Percentiles rank a stretch among this genome's conserved stretches.
Conservation (phyloP, 2,888 invertebrate species). For the Reticulitermes lucifugus region DNA sequence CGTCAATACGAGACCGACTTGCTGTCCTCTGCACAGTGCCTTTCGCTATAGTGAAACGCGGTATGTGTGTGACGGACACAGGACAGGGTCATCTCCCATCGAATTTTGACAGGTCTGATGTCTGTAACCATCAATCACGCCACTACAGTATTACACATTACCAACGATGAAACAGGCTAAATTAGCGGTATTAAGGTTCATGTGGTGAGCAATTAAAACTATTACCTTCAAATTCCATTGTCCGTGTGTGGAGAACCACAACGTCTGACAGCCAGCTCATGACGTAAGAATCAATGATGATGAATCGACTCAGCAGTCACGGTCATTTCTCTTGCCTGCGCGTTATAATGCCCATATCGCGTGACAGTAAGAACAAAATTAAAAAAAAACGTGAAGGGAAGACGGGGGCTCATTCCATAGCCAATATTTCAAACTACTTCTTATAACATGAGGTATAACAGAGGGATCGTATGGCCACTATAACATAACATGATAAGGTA, state of each 20-base stretch:
- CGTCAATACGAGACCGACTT: no score
- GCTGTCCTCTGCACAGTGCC: no score
- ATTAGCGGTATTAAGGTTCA: background rate
- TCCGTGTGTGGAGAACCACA: background rate
- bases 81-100: no score
- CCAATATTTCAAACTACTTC: constrained; percentile 31
- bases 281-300: constrained; percentile 27
- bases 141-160: background rate
- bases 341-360: constrained; percentile 21
- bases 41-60: no score
- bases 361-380: constrained; percentile 21
- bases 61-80: no score
- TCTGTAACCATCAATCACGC: background rate
- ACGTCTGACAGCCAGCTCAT: background rate
- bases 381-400: constrained; percentile 11
- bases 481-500: background rate
- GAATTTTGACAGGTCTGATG: no score
- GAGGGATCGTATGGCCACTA: no score
- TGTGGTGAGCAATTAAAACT: background rate
- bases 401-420: constrained; percentile 7
- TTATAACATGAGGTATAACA: background rate
- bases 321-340: constrained; percentile 10
- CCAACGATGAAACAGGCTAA: background rate
- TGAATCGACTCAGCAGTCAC: constrained; percentile 8
- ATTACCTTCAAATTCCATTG: background rate